phyloP scores from a whole-genome alignment of 2,113 vertebrate species.

The Brienomyrus longianalis region DNA sequence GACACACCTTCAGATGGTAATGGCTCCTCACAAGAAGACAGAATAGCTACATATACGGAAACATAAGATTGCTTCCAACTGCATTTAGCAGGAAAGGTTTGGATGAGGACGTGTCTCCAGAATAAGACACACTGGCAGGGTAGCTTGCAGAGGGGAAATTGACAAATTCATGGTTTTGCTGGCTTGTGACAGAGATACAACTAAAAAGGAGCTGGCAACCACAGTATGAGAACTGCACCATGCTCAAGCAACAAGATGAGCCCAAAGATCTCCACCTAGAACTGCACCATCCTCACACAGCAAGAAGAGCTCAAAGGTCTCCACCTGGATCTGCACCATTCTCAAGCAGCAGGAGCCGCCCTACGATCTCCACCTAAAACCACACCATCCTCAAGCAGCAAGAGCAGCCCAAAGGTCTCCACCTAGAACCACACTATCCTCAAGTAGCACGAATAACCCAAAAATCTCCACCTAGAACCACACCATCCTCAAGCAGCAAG shows the following conservation, averaged over 20 bases:
- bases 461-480: neutral
- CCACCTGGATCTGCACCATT: neutral
- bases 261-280: neutral
- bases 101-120: conserved; percentile 33
- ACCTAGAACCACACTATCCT: neutral
- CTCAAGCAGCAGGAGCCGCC: neutral
- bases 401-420: neutral
- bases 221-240: conserved; percentile 37
- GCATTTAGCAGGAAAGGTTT: conserved; percentile 36
- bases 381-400: neutral
- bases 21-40: neutral
- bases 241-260: conserved; percentile 24
- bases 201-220: conserved; percentile 40
- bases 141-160: conserved; percentile 40
- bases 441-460: neutral
- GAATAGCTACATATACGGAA: conserved; percentile 4
- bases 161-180: conserved; percentile 54
- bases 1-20: neutral
- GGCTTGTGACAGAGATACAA: conserved; percentile 44
- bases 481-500: neutral
- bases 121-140: conserved; percentile 28
- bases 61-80: conserved; percentile 1
- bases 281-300: neutral
- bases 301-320: neutral
- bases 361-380: neutral